Conservation (phyloP, 2,113 vertebrate species). For the Echinops telfairi region DNA sequence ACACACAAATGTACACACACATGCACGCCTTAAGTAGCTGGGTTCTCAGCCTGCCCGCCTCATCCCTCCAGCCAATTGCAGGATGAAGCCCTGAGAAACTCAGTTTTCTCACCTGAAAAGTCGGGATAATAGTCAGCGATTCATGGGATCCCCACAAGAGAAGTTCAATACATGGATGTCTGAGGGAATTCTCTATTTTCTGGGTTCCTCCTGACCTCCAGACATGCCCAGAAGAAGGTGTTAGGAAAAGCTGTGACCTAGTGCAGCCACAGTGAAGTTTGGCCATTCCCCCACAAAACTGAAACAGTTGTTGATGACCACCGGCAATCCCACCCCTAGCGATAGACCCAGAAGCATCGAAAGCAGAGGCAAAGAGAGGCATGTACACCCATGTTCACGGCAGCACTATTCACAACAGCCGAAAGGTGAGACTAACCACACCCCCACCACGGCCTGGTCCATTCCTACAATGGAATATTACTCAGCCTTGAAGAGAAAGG, state of each 20-base stretch:
- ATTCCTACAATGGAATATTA: background rate
- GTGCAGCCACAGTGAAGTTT: too few species aligned
- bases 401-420: background rate
- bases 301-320: too few species aligned
- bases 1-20: background rate
- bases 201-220: background rate
- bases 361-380: background rate
- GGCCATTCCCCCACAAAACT: too few species aligned
- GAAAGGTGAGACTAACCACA: background rate
- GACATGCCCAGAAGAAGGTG: background rate
- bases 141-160: background rate
- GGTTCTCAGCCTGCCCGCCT: background rate
- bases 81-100: background rate
- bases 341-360: background rate
- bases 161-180: background rate
- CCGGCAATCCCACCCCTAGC: background rate
- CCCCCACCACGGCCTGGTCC: background rate
- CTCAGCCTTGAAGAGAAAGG: background rate
- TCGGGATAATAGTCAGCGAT: background rate
- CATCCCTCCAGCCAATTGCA: fast-evolving
- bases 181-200: background rate
- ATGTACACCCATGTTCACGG: background rate
- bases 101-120: background rate
- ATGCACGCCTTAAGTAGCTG: background rate
- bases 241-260: background rate